A percentile compares a stretch with the other conserved stretches of the same genome.
phyloP scores from a whole-genome alignment of 1,140 invertebrate genomes.

The Hycleus phaleratus region DNA sequence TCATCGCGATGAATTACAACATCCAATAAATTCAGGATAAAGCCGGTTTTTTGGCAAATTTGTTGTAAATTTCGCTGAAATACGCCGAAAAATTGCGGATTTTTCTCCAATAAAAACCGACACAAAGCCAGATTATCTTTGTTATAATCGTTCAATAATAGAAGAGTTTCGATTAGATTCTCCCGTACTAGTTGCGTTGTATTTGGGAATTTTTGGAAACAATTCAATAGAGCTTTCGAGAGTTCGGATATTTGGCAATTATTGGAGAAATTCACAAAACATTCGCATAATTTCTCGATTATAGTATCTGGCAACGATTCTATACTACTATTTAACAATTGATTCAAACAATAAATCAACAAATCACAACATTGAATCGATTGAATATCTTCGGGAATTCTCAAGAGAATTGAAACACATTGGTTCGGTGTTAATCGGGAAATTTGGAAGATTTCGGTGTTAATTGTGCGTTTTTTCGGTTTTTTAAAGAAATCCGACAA shows the following conservation, averaged over 20 bases:
- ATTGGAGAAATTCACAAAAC: not conserved
- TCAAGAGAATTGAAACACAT: no score
- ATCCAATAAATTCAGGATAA: constrained; percentile 49
- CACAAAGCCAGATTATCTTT: constrained; percentile 3
- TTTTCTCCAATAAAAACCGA: constrained; percentile 43
- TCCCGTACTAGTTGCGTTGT: constrained; percentile 36
- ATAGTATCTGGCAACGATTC: constrained; percentile 12
- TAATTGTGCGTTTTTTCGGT: no score
- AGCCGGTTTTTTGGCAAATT: constrained; percentile 45
- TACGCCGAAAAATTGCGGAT: constrained; percentile 40
- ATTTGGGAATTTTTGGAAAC: constrained; percentile 52
- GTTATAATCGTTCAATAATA: constrained; percentile 27
- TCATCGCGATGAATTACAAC: constrained; percentile 41
- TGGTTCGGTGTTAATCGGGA: no score
- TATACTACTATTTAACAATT: not conserved
- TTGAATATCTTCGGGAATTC: no score
- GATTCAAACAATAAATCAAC: constrained; percentile 7
- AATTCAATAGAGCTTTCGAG: constrained; percentile 32
- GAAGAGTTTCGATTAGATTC: constrained; percentile 43
- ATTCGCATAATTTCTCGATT: constrained; percentile 10
- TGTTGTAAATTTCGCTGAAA: constrained; percentile 40
- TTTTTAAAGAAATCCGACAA: no score
- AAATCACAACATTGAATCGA: constrained; percentile 17
- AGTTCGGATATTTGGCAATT: constrained; percentile 1
- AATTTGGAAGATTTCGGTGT: no score